phyloP scores from a whole-genome alignment of 2,113 vertebrate species.

The Paramormyrops kingsleyae region DNA sequence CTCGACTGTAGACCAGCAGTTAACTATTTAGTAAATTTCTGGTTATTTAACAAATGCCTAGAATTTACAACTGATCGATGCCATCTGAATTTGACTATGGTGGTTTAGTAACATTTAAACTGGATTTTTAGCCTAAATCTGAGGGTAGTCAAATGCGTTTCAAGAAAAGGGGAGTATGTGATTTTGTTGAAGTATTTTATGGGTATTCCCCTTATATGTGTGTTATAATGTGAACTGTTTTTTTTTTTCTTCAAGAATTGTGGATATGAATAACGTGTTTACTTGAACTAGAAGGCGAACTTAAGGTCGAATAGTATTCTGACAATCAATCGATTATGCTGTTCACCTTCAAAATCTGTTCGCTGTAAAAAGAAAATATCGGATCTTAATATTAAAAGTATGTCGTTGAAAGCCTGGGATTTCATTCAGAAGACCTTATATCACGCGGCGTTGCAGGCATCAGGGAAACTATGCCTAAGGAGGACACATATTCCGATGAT shows the following conservation, averaged over 20 bases:
- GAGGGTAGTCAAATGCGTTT: not conserved
- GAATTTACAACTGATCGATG: not conserved
- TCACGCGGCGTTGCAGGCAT: not conserved
- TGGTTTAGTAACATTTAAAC: not conserved
- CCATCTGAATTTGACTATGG: not conserved
- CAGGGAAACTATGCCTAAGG: not conserved
- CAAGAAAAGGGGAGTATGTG: not conserved
- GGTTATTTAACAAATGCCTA: not conserved
- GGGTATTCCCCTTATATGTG: not conserved
- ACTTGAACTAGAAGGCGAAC: not conserved
- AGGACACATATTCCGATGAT: not conserved
- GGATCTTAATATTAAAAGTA: not conserved
- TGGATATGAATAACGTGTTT: not conserved
- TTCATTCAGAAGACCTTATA: not conserved
- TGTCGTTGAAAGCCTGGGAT: not conserved
- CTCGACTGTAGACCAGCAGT: not conserved
- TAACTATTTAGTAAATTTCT: not conserved
- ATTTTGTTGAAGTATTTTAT: not conserved
- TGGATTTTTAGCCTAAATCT: not conserved
- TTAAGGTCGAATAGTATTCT: not conserved
- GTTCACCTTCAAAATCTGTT: not conserved
- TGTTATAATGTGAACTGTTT: not conserved
- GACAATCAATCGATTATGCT: not conserved
- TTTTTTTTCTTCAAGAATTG: not conserved
- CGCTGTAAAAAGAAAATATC: not conserved